These are phyloP conservation scores for Armadillidium nasatum DNA, from an alignment of 1,140 invertebrate genomes.

Conservation along the genomic window DNA sequence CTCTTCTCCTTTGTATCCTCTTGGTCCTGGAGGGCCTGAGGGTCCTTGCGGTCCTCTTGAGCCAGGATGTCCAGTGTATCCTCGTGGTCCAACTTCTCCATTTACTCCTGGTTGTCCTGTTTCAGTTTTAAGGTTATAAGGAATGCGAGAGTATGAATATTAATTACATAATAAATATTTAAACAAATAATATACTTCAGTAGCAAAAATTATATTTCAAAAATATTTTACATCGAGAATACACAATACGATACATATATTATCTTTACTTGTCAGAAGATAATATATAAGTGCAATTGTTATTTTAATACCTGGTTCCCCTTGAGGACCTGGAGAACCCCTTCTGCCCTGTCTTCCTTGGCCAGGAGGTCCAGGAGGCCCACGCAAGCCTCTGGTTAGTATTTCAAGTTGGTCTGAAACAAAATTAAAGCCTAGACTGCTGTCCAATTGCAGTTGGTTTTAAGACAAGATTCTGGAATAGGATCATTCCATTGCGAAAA, in stretches of 20 bases:
- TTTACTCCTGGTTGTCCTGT: constrained; percentile 41
- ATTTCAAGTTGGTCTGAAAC: constrained; percentile 41
- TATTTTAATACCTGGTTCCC: constrained; percentile 26
- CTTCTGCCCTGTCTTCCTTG: constrained; percentile 29
- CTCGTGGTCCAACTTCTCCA: constrained; percentile 42
- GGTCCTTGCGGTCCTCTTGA: constrained; percentile 33
- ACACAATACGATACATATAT: too few species aligned
- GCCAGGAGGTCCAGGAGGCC: constrained; percentile 40
- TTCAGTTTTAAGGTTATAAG: neutral
- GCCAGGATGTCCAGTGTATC: constrained; percentile 44
- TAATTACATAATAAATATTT: too few species aligned
- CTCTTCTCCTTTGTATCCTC: constrained; percentile 40
- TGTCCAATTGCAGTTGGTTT: constrained; percentile 29
- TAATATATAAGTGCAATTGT: too few species aligned
- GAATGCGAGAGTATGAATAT: neutral
- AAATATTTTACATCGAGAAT: too few species aligned
- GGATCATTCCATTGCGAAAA: too few species aligned
- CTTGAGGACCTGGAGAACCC: constrained; percentile 36
- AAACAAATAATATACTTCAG: too few species aligned
- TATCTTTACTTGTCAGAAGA: too few species aligned
- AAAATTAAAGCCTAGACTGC: constrained; percentile 31
- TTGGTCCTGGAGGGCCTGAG: constrained; percentile 28
- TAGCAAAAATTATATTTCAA: too few species aligned
- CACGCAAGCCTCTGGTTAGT: constrained; percentile 35
- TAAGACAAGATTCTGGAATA: too few species aligned